Conservation (phyloP, 2,797 vertebrate genomes). For the Notoglanidium macrostoma region DNA sequence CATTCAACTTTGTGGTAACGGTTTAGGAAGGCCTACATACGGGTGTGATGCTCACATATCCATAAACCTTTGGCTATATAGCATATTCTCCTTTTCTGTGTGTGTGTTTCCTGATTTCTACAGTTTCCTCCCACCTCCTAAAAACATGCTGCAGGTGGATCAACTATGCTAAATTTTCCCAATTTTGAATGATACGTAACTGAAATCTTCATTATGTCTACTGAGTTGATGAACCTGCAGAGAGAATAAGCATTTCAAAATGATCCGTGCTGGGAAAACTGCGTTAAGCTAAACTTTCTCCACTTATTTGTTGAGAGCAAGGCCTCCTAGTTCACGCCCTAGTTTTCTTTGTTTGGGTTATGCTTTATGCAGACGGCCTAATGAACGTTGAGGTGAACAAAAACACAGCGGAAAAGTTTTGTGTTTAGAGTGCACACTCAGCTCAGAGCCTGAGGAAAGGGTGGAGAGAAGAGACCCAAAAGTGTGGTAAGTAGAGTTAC, state of each 20-base stretch:
- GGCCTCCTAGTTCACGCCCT: slow-evolving; percentile 59
- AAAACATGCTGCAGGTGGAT: not conserved
- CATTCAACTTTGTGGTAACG: no score
- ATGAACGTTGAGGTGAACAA: slow-evolving; percentile 49
- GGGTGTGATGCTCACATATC: no score
- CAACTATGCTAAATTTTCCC: not conserved
- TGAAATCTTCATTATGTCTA: not conserved
- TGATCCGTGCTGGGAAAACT: slow-evolving; percentile 20
- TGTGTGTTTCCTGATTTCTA: not conserved
- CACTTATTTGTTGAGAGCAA: not conserved
- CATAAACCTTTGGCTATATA: no score
- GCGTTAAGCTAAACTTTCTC: slow-evolving; percentile 12
- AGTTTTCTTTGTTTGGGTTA: slow-evolving; percentile 68
- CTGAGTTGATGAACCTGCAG: not conserved
- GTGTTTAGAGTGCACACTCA: slow-evolving; percentile 68
- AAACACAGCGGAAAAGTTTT: slow-evolving; percentile 67
- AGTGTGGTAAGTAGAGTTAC: slow-evolving; percentile 48
- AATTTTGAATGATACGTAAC: not conserved
- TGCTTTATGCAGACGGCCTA: slow-evolving; percentile 41
- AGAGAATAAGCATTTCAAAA: not conserved
- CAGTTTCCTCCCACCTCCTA: no score
- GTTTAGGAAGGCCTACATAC: no score
- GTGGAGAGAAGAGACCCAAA: slow-evolving; percentile 30
- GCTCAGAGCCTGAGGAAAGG: slow-evolving; percentile 52
- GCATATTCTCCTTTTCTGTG: not conserved